Evolutionary conservation across 2,113 vertebrate genomes (phyloP), one percentile per base, ranked within the genome.

Genomic region (Chaetura pelagica): DNA sequence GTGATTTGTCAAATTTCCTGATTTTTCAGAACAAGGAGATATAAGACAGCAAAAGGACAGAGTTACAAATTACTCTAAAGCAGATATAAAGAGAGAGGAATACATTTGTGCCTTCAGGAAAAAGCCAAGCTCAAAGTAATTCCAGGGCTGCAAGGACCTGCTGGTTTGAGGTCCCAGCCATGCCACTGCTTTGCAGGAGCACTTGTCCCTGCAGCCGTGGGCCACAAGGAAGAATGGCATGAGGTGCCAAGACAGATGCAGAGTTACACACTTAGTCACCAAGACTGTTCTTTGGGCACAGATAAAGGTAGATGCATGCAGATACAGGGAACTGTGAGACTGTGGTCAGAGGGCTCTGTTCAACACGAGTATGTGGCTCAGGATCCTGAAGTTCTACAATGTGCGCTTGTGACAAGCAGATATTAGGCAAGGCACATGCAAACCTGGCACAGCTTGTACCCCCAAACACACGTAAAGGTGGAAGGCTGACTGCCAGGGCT

Each of bases 401-500:
- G 10, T 23, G 38, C 34, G 18, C 20, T 63, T 34, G 34, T 23
- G 32, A 21, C 87, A 71, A 42, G 40, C n/a, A 83, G 44, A 38
- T 44, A 44, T 1, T 26, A 57, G 17, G 18, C 46, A 55, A 92
- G 40, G 20, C 19, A 81, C 55, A 74, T 14, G 38, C 59, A 34
- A 12, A 16, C 4, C 7, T 80, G 73, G 34, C 52, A 64, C 34
- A 32, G 40, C 21, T 71, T 42, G 15, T 52, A 27, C 34, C 62
- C 44, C 44, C 12, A 40, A 19, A 57, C 2, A 7, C 7, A 5
- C 0, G 0, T n/a, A 20, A 80, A 49, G 7, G 23, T 29, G 49
- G 24, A 82, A 87, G 29, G 32, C 6, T 87, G 84, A 23, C 12
- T 42, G 55, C 48, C 11, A 48, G 23, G 13, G 6, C 4, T 48